phyloP scores from a whole-genome alignment of 2,797 vertebrate genomes.

The Sebastes diaconus region DNA sequence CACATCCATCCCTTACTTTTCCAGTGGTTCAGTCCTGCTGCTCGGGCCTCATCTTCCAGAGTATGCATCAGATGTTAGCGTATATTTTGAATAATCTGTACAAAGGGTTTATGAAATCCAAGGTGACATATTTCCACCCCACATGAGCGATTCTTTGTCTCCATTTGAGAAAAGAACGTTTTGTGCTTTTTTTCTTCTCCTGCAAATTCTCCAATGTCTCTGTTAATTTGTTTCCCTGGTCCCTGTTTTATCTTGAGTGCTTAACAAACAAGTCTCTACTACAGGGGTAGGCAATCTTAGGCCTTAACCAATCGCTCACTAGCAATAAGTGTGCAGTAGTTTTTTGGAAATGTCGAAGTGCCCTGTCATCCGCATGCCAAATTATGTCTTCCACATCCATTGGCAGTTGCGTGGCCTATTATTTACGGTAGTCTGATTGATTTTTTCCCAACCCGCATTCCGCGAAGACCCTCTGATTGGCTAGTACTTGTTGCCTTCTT shows the following conservation, averaged over 20 bases:
- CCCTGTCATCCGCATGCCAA: too few relatives aligned
- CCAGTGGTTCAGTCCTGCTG: neutral
- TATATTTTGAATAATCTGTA: neutral
- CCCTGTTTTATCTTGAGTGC: neutral
- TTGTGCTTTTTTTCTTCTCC: neutral
- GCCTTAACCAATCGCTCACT: too few relatives aligned
- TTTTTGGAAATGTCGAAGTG: too few relatives aligned
- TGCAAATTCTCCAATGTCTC: neutral
- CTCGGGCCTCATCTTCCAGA: neutral
- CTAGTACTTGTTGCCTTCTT: too few relatives aligned
- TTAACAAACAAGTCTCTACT: neutral
- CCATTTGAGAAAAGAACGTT: neutral
- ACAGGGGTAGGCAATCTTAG: too few relatives aligned
- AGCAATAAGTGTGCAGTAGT: too few relatives aligned
- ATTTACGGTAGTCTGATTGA: too few relatives aligned
- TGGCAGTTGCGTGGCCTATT: too few relatives aligned
- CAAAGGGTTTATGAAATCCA: neutral
- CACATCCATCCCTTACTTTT: conserved; percentile 1
- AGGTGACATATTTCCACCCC: neutral
- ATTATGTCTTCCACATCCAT: too few relatives aligned
- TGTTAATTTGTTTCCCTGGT: neutral
- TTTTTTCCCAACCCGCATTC: too few relatives aligned
- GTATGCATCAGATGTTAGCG: neutral
- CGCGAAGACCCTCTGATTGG: too few relatives aligned
- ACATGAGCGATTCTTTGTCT: neutral